Evolutionary conservation across 1,140 invertebrate genomes (phyloP).

Genomic region (Maniola jurtina): DNA sequence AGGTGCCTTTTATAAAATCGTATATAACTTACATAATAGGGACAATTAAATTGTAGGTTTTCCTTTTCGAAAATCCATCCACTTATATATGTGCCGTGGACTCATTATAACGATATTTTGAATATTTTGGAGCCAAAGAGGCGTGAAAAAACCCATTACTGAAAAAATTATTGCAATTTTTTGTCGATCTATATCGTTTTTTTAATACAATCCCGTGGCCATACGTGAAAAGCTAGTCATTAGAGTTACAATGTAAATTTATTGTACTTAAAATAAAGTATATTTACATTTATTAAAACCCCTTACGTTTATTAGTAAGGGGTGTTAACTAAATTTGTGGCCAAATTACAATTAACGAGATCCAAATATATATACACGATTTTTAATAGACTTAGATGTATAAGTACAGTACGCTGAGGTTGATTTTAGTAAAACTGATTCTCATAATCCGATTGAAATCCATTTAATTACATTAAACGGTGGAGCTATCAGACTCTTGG

Average conservation of each 20-base stretch:
- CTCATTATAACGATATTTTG: constrained; percentile 30
- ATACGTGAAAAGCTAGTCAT: constrained; percentile 75
- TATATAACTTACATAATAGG: constrained; percentile 57
- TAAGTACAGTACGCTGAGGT: constrained; percentile 53
- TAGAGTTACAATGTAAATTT: constrained; percentile 73
- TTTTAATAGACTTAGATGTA: constrained; percentile 66
- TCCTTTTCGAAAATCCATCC: constrained; percentile 64
- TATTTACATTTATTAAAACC: constrained; percentile 67
- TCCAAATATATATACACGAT: constrained; percentile 75
- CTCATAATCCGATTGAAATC: constrained; percentile 7
- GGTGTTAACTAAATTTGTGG: constrained; percentile 69
- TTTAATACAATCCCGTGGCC: constrained; percentile 56
- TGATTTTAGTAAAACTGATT: constrained; percentile 24
- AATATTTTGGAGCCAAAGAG: constrained; percentile 52
- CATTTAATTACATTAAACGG: background rate
- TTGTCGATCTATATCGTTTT: constrained; percentile 34
- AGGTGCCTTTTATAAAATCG: constrained; percentile 74
- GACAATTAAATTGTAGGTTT: constrained; percentile 64
- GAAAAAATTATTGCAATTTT: constrained; percentile 11
- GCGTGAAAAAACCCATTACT: constrained; percentile 1
- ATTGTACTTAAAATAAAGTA: constrained; percentile 70
- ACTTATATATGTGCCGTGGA: constrained; percentile 42
- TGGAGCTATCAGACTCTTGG: background rate
- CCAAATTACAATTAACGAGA: constrained; percentile 75
- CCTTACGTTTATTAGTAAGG: constrained; percentile 67